These are phyloP conservation scores for Tupaia tana DNA, from an alignment of 2,113 vertebrate genomes.

Conservation along the genomic window DNA sequence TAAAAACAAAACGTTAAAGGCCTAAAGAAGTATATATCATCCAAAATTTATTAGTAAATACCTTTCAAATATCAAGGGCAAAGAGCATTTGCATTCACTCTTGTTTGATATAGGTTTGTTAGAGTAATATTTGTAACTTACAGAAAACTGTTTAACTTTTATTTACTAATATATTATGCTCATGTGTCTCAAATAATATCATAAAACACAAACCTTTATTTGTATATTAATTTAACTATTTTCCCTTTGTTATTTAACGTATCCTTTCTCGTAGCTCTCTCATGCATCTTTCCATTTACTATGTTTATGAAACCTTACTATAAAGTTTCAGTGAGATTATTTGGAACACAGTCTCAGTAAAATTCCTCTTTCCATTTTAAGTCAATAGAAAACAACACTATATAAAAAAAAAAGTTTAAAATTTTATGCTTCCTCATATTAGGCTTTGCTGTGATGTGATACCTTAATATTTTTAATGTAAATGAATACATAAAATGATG, in stretches of 20 bases:
- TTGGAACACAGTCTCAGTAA: conserved; percentile 27
- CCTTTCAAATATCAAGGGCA: neutral
- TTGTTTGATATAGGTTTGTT: neutral
- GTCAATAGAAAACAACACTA: conserved; percentile 19
- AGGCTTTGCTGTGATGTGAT: conserved; percentile 30
- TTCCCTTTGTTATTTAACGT: conserved; percentile 36
- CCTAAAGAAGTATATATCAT: neutral
- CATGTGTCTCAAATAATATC: neutral
- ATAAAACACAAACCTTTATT: conserved; percentile 19
- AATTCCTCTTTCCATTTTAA: conserved; percentile 8
- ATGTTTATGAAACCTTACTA: conserved; percentile 39
- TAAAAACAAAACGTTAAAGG: too few relatives aligned
- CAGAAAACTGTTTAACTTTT: conserved; percentile 37
- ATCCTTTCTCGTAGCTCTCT: conserved; percentile 27
- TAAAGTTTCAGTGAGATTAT: conserved; percentile 10
- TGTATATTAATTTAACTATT: conserved; percentile 54
- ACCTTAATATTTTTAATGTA: neutral
- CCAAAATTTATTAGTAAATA: neutral
- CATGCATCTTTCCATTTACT: neutral
- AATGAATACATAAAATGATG: neutral
- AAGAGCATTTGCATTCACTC: neutral
- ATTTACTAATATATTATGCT: neutral
- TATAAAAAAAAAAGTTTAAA: conserved; percentile 23
- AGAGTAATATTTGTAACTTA: conserved; percentile 14
- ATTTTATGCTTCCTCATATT: conserved; percentile 22